Percentiles rank a stretch among this genome's conserved stretches.
phyloP scores from a whole-genome alignment of 53 echinoderm and acorn worm species.

The Pentamera pediparva region DNA sequence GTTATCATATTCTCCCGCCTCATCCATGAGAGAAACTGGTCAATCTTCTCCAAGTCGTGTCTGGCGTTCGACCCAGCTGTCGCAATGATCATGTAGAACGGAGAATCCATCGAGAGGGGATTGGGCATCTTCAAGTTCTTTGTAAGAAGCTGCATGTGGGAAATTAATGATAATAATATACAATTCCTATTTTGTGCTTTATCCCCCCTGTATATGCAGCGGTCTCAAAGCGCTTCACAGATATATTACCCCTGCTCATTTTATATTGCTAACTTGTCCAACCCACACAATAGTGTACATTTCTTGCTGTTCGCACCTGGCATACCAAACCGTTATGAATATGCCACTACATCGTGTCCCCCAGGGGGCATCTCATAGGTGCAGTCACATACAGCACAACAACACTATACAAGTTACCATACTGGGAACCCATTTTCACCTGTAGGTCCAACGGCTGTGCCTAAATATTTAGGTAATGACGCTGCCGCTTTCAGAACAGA shows the following conservation, averaged over 20 bases:
- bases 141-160: constrained; percentile 46
- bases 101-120: constrained; percentile 35
- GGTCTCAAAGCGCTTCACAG: no score
- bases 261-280: no score
- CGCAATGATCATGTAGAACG: constrained; percentile 59
- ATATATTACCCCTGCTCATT: no score
- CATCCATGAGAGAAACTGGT: constrained; percentile 39
- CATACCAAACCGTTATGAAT: not conserved
- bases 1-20: constrained; percentile 14
- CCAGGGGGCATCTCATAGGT: no score
- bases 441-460: not conserved
- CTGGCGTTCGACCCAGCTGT: constrained; percentile 59
- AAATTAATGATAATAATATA: not conserved
- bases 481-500: no score
- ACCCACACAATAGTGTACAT: no score
- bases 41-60: constrained; percentile 56
- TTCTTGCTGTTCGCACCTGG: no score
- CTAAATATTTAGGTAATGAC: no score
- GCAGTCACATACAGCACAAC: no score
- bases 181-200: not conserved
- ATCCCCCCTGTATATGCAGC: not conserved
- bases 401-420: no score
- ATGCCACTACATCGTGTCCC: no score
- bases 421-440: not conserved
- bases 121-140: constrained; percentile 52